A percentile compares a stretch with the other conserved stretches of the same genome.
Evolutionary conservation across 2,113 vertebrate species (phyloP).

Genomic region (Nannobrachium achirus): DNA sequence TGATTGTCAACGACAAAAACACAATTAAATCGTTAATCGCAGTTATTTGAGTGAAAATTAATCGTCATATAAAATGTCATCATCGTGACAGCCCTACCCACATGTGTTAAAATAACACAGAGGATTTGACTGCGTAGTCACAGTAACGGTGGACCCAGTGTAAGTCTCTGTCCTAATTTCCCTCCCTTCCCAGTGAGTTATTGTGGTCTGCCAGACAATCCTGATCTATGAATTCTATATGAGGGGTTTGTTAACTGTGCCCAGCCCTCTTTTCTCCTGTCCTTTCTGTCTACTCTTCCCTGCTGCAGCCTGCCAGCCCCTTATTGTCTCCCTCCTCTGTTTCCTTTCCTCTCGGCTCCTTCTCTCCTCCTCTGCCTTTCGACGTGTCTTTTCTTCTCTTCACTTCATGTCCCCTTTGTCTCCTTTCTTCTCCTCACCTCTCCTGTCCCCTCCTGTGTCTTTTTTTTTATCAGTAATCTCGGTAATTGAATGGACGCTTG

Average conservation of each 20-base stretch:
- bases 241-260: constrained; percentile 17
- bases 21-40: too few relatives aligned
- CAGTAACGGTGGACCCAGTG: constrained; percentile 2
- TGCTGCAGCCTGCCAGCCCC: constrained; percentile 38
- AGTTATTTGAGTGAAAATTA: too few relatives aligned
- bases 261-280: constrained; percentile 24
- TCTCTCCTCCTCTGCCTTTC: background rate
- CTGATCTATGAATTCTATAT: constrained; percentile 70
- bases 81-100: too few relatives aligned
- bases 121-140: too few relatives aligned
- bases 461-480: constrained; percentile 31
- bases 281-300: background rate
- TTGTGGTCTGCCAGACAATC: constrained; percentile 64
- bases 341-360: constrained; percentile 14
- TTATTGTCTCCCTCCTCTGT: constrained; percentile 49
- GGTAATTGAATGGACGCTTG: constrained; percentile 31
- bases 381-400: background rate
- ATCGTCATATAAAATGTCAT: too few relatives aligned
- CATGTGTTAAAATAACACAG: too few relatives aligned
- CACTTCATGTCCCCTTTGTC: background rate
- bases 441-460: background rate
- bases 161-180: constrained; percentile 40
- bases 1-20: too few relatives aligned
- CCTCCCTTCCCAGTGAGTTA: constrained; percentile 61
- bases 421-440: background rate